Evolutionary conservation across 2,888 invertebrate genomes (phyloP).

Genomic region (Lithosia quadra): DNA sequence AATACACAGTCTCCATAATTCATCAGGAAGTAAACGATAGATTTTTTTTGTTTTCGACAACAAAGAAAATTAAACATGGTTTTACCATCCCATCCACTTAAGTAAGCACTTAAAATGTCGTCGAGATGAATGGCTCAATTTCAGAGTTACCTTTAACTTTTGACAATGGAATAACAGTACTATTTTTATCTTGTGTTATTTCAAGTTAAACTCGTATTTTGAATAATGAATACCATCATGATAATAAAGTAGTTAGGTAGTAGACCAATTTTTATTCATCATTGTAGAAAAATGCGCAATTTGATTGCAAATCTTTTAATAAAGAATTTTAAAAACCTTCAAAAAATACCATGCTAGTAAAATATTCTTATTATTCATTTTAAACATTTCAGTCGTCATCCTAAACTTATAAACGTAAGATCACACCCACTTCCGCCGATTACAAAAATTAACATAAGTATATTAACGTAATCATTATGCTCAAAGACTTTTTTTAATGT

Average conservation of each 20-base stretch:
- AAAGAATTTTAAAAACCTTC: no score
- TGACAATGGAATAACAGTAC: constrained; percentile 58
- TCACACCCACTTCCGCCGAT: constrained; percentile 28
- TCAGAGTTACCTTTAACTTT: constrained; percentile 63
- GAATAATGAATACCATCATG: background rate
- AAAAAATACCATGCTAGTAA: background rate
- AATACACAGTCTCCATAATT: background rate
- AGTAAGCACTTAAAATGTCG: constrained; percentile 78
- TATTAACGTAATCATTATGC: constrained; percentile 36
- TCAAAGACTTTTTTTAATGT: constrained; percentile 33
- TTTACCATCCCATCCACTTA: constrained; percentile 67
- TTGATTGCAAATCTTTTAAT: no score
- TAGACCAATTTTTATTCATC: no score
- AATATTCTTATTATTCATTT: background rate
- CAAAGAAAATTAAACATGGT: constrained; percentile 66
- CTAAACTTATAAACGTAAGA: constrained; percentile 14
- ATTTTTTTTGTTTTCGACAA: constrained; percentile 16
- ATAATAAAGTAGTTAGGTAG: no score
- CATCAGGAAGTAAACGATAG: constrained; percentile 11
- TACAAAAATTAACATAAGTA: constrained; percentile 41
- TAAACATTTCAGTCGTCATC: background rate
- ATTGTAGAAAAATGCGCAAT: no score
- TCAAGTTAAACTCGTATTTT: background rate
- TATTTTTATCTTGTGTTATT: constrained; percentile 54
- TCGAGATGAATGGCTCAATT: constrained; percentile 72